phyloP scores from a whole-genome alignment of 2,797 vertebrate species.

The Diplodus sargus region DNA sequence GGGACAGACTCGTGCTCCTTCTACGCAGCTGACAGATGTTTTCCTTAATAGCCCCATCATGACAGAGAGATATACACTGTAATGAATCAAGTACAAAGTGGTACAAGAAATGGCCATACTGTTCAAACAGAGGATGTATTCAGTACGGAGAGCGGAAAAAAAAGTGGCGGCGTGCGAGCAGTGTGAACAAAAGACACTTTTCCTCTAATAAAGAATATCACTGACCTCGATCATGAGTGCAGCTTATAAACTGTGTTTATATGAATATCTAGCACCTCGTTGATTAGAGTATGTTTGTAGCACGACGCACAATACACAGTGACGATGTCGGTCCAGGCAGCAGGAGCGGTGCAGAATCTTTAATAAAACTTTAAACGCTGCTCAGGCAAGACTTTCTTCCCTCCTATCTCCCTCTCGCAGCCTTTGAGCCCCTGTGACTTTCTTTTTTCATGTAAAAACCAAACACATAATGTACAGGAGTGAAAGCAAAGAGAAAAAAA shows the following conservation, averaged over 20 bases:
- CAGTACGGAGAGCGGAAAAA: constrained; percentile 32
- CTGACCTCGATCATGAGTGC: constrained; percentile 27
- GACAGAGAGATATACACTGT: constrained; percentile 56
- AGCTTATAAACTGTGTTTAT: constrained; percentile 10
- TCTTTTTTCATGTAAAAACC: constrained; percentile 28
- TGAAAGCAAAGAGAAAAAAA: background rate
- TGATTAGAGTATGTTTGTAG: constrained; percentile 35
- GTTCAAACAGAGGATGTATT: constrained; percentile 26
- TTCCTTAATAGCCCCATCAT: constrained; percentile 66
- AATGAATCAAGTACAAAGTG: constrained; percentile 39
- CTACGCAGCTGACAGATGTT: constrained; percentile 68
- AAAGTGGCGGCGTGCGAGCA: background rate
- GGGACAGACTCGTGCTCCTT: constrained; percentile 32
- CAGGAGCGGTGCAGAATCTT: constrained; percentile 27
- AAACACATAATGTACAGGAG: constrained; percentile 1
- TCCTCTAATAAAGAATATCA: background rate
- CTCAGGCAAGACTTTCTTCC: constrained; percentile 31
- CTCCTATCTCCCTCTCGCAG: constrained; percentile 45
- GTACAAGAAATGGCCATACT: constrained; percentile 5
- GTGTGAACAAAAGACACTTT: constrained; percentile 26
- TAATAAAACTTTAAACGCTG: constrained; percentile 43
- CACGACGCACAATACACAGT: background rate
- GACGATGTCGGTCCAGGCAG: constrained; percentile 1
- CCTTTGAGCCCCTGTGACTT: constrained; percentile 34
- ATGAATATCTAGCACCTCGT: constrained; percentile 34